Conservation (phyloP, 2,888 invertebrate species). For the Muscina levida region DNA sequence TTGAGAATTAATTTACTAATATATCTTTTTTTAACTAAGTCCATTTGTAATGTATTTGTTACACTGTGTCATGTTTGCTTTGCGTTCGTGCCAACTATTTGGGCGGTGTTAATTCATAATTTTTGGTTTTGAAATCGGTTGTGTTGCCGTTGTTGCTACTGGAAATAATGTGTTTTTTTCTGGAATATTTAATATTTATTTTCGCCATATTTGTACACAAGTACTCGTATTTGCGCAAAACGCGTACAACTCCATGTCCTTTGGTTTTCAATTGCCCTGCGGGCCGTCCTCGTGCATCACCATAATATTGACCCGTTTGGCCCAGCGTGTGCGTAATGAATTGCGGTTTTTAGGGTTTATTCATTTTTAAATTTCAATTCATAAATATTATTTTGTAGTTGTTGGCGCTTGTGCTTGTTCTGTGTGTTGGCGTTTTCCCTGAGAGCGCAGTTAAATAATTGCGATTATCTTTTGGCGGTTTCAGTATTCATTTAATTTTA, state of each 20-base stretch:
- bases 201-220: neutral
- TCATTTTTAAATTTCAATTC: conserved; percentile 4
- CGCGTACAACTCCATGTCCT: conserved; percentile 10
- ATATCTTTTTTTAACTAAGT: no score
- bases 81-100: conserved; percentile 12
- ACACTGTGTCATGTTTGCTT: conserved; percentile 3
- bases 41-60: no score
- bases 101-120: conserved; percentile 40
- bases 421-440: neutral
- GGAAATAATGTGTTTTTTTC: neutral
- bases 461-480: conserved; percentile 39
- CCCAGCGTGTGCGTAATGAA: conserved; percentile 43
- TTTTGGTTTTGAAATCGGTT: conserved; percentile 35
- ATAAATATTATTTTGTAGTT: conserved; percentile 5
- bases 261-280: conserved; percentile 2
- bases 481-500: conserved; percentile 47
- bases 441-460: conserved; percentile 33
- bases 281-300: neutral
- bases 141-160: conserved; percentile 12
- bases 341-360: conserved; percentile 34
- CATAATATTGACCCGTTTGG: no score
- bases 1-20: no score
- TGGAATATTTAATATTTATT: conserved; percentile 37
- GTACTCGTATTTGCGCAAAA: conserved; percentile 12
- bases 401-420: neutral